Conservation (phyloP, 53 echinoderm and acorn worm genomes). For the Henricia sp. region DNA sequence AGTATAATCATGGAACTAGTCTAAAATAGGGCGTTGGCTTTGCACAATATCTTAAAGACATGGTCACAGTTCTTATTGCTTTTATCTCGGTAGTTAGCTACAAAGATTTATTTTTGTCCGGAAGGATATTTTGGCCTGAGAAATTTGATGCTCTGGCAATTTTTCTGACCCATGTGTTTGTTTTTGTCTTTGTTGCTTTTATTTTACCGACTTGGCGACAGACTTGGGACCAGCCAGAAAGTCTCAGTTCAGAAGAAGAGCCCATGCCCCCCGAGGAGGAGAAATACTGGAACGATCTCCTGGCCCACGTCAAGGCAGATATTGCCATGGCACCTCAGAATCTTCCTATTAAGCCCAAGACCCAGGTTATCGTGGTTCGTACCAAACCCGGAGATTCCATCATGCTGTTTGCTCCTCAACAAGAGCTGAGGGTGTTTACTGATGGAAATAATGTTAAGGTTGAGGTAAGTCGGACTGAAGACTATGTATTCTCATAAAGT, state of each 20-base stretch:
- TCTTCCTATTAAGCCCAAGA: constrained; percentile 30
- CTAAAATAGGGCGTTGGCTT: too few species aligned
- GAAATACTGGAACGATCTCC: constrained; percentile 18
- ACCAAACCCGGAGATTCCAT: constrained; percentile 38
- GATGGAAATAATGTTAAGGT: constrained; percentile 68
- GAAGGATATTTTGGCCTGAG: too few species aligned
- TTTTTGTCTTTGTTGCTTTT: too few species aligned
- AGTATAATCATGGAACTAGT: too few species aligned
- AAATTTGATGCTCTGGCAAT: background rate
- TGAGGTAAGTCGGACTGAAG: constrained; percentile 58
- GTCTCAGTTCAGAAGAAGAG: constrained; percentile 46
- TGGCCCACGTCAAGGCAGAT: constrained; percentile 37
- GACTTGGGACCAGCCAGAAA: constrained; percentile 22
- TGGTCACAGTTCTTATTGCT: too few species aligned
- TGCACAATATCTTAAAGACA: too few species aligned
- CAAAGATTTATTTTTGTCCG: too few species aligned
- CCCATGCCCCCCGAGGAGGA: constrained; percentile 25
- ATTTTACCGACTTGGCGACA: too few species aligned
- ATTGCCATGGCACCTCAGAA: constrained; percentile 22
- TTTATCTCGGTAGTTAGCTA: too few species aligned
- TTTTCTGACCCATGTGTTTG: background rate
- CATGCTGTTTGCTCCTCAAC: constrained; percentile 55
- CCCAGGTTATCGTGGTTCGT: constrained; percentile 45
- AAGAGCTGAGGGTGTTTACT: constrained; percentile 59
- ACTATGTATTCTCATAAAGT: too few species aligned